Base-by-base conservation (phyloP, 2,113 vertebrate species). In the Pycnonotus jocosus region DNA sequence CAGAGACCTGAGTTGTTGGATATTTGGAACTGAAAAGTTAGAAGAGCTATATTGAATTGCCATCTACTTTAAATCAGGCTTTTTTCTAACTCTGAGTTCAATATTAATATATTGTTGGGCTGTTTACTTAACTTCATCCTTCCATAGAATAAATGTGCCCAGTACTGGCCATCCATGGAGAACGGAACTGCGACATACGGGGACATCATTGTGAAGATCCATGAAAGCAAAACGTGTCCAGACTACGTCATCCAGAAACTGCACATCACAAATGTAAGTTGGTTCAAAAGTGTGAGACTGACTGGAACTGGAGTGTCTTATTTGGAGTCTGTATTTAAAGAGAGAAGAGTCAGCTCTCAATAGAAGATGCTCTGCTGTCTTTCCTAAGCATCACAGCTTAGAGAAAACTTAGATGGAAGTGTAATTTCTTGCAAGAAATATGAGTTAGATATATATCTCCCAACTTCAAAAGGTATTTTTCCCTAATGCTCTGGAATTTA, bases 171-270 rank as follows among this genome's bases (percentile, higher is more conserved):
- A 0, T 97, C 98, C 18, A 69, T 97, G 88, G 98, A 98, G 2
- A 97, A 98, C 4, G 97, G 98, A 38, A 96, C 97, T 1, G 98
- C 98, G 84, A 93, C 98, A 2, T 99, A 92, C 23, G 98, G 99
- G 44, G 99, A 99, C 74, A 98, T 99, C n/a, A 80, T 98, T 7
- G 98, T 99, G 64, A 99, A 98, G 93, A 97, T 99, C 58, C 97
- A 45, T 8, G 97, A 98, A 47, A 98, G 98, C 84, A 98, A 99
- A 83, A 96, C 80, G 0, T 99, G 98, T 65, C 99, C 99, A 1
- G 98, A 99, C 96, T 99, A 99, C 57, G 97, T 98, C 65, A 99
- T 99, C 95, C 99, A 99, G 92, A 99, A 97, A 60, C 95, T 99
- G 81, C 98, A 84, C 58, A 97, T 99, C 38, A 96, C 96, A 48